Evolutionary conservation across 2,797 vertebrate species (phyloP), one percentile per base, ranked within the genome.

Genomic region (Sebastes oblongus): DNA sequence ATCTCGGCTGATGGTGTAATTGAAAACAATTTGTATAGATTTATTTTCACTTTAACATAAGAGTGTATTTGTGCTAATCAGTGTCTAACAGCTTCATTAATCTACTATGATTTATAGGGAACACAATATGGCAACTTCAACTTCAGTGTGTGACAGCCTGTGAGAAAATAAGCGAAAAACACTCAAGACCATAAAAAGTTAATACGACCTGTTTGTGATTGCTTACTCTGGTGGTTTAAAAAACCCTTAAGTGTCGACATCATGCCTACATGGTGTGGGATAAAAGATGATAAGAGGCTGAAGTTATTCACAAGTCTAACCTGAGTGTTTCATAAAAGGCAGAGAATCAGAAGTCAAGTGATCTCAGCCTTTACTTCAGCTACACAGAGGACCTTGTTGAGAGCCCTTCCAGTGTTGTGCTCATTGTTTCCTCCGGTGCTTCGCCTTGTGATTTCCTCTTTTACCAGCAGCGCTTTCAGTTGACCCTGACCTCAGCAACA

Each of bases 371-470:
- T 88, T 83, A 80, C 83, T 88, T 88, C 56, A 91, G 70, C 77
- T 76, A 67, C 79, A 81, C 72, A 65, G 87, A 88, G 62, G 78
- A 88, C 77, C 75, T 80, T 86, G 68, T 91, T 65, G 64, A 93
- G 88, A 88, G 86, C 61, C 54, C 84, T 80, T 88, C 72, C 80
- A 84, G 50, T 78, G 86, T 76, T 78, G 80, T 59, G 64, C 68
- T 85, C 69, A 87, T 90, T 85, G 91, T 90, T 86, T 87, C 82
- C 78, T 76, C 67, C n/a, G 68, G 81, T 79, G 81, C 83, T 91
- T 91, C 88, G 93, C 71, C 82, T 87, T 86, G 79, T 78, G 73
- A 89, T 89, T 89, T 89, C 86, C 78, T 88, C 84, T 86, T 68
- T 25, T 46, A 86, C 61, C 66, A 72, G 75, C 86, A 66, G 66